phyloP scores from a whole-genome alignment of 1,140 invertebrate genomes.

The Philopotamus ludificatus region DNA sequence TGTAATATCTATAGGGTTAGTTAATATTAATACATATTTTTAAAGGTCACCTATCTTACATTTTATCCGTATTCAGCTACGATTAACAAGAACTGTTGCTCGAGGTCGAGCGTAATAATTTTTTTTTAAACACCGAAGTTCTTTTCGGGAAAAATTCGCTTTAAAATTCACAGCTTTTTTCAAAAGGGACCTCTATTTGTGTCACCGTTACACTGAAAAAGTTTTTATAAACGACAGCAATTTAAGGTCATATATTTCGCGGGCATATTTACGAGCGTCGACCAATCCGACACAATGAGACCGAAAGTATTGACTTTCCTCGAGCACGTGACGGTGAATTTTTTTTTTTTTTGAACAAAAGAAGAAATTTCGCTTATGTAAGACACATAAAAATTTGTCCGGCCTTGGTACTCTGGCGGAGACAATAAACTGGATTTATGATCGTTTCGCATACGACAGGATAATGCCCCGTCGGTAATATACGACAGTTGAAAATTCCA shows the following conservation, averaged over 20 bases:
- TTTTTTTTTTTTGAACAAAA: background rate
- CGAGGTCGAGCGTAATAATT: too few relatives aligned
- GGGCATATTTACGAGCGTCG: background rate
- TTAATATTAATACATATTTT: too few relatives aligned
- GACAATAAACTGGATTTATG: conserved; percentile 31
- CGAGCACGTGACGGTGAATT: background rate
- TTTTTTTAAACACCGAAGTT: too few relatives aligned
- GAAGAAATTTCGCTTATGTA: conserved; percentile 25
- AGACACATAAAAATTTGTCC: conserved; percentile 28
- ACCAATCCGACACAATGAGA: background rate
- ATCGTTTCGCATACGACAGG: conserved; percentile 22
- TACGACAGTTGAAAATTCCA: conserved; percentile 27
- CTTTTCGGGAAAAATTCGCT: too few relatives aligned
- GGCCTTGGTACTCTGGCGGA: conserved; percentile 15
- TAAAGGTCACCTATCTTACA: too few relatives aligned
- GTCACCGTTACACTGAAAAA: too few relatives aligned
- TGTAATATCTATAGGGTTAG: too few relatives aligned
- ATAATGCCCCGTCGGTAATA: conserved; percentile 23
- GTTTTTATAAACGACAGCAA: background rate
- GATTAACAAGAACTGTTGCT: too few relatives aligned
- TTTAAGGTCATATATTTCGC: background rate
- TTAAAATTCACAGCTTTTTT: too few relatives aligned
- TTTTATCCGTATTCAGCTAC: too few relatives aligned
- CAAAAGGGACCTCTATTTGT: too few relatives aligned
- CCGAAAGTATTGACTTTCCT: background rate